Percentiles rank a stretch among this genome's conserved stretches.
Conservation (phyloP, 2,888 invertebrate genomes). For the Clitarchus hookeri region DNA sequence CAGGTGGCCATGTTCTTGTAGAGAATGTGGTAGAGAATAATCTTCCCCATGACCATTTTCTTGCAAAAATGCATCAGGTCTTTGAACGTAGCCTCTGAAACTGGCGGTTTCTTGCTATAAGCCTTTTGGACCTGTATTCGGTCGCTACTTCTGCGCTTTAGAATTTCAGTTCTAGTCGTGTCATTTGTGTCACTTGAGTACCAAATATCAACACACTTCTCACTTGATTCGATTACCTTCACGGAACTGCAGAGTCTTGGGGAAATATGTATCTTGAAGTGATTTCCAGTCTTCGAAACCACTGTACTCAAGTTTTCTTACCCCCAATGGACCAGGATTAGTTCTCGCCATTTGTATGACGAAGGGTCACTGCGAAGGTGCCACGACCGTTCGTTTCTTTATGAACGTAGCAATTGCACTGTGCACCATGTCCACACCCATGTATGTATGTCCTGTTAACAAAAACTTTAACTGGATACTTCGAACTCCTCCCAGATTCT, state of each 20-base stretch:
- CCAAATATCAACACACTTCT: neutral
- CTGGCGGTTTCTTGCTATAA: neutral
- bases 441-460: constrained; percentile 16
- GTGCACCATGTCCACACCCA: constrained; percentile 5
- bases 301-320: neutral
- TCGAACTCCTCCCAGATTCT: neutral
- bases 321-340: neutral
- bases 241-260: neutral
- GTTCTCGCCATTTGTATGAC: neutral
- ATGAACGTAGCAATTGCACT: constrained; percentile 10
- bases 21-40: neutral
- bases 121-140: neutral
- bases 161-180: neutral
- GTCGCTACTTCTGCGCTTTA: neutral
- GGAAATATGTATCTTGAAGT: neutral
- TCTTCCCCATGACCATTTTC: neutral
- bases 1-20: neutral
- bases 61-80: neutral
- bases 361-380: neutral
- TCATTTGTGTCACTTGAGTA: neutral
- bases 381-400: neutral
- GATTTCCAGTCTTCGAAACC: neutral
- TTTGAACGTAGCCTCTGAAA: constrained; percentile 10
- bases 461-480: neutral
- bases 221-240: neutral